Base-by-base conservation (phyloP, 2,888 invertebrate species). In the Orthonychiurus folsomi region DNA sequence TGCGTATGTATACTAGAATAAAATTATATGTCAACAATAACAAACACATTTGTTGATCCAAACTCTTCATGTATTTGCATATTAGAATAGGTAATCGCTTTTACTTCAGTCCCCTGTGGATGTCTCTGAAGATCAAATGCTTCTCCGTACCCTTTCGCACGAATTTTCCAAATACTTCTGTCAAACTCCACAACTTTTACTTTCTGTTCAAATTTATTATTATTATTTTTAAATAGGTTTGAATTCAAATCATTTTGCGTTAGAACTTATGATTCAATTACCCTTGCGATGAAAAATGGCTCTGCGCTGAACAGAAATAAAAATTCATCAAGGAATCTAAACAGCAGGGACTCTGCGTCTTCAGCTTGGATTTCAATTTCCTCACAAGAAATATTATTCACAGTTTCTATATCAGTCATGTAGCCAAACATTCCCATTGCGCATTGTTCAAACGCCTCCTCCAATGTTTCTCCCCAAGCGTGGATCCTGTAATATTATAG, bases 11-110 rank as follows among this genome's bases (percentile, higher is more conserved):
- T n/a, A n/a, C n/a, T n/a, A n/a, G n/a, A n/a, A n/a, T n/a, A n/a
- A n/a, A n/a, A 20, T 21, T 79, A 96, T 79, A 99, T 96, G 81
- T 99, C 97, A 77, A 97, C 89, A 77, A 99, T 97, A 73, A 97
- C 96, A 85, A 90, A 99, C 55, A 96, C 81, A 82, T 97, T 93
- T 79, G 84, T 85, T 60, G 73, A 71, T 74, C 84, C 82, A 69
- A 84, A 84, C 73, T 84, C 83, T 63, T 82, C 80, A 71, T 83
- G 80, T 56, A 93, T 80, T 80, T 99, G 96, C 97, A 99, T 97
- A 61, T 95, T 93, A 5, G 97, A 96, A 79, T 99, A 99, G 2
- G 99, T 99, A 70, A 99, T 99, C 37, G 99, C 99, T 78, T 99
- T 99, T 1, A 99, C 93, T 80, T 99, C 99, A 1, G 93, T 88